Conservation (phyloP, 2,797 vertebrate genomes). For the Enteromius mattozi region DNA sequence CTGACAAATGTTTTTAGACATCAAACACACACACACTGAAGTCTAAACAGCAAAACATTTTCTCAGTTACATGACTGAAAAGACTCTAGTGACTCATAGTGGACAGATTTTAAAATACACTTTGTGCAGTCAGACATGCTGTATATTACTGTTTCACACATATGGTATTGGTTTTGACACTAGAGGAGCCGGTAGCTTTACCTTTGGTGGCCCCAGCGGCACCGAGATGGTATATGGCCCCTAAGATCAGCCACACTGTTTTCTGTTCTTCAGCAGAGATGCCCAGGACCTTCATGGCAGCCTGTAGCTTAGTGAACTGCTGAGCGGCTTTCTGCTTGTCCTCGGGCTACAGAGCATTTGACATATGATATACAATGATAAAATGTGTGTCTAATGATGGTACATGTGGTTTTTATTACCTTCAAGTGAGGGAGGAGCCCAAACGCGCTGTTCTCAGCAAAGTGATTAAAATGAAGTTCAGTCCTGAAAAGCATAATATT, state of each 20-base stretch:
- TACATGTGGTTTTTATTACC: conserved; percentile 71
- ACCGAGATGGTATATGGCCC: conserved; percentile 94
- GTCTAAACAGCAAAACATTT: neutral
- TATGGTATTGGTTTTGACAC: neutral
- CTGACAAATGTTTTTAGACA: conserved; percentile 18
- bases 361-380: neutral
- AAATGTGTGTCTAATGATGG: neutral
- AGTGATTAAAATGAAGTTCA: conserved; percentile 95
- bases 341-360: conserved; percentile 79
- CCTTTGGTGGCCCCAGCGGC: conserved; percentile 96
- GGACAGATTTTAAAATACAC: conserved; percentile 34
- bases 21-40: neutral
- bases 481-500: conserved; percentile 77
- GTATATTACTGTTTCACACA: neutral
- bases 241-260: conserved; percentile 91
- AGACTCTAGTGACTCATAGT: conserved; percentile 58
- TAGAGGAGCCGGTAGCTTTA: conserved; percentile 65
- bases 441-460: conserved; percentile 91
- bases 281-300: conserved; percentile 94
- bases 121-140: neutral
- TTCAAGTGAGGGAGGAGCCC: conserved; percentile 86
- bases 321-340: conserved; percentile 93
- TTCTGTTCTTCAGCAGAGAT: conserved; percentile 90
- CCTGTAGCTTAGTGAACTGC: conserved; percentile 94
- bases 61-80: neutral